Base-by-base conservation (phyloP, 2,888 invertebrate genomes). In the Drosophila cognata region DNA sequence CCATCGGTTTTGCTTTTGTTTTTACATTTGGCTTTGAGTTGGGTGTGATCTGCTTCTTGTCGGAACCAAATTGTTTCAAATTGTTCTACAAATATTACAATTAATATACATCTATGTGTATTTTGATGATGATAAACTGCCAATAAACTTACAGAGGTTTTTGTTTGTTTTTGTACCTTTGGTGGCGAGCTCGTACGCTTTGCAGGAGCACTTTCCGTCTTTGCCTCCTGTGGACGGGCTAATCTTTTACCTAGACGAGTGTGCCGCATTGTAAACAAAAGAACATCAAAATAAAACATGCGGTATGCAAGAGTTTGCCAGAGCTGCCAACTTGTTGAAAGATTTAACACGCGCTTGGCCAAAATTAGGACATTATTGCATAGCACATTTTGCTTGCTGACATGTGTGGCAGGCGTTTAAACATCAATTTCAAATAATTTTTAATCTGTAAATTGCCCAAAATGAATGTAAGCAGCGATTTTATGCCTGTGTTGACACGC, bases 121-220 rank as follows among this genome's bases (percentile, higher is more conserved):
- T 28, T 38, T 38, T 8, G n/a, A 36, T 55, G 13, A 28, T n/a
- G 6, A 28, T 13, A n/a, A 28, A 11, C 92, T 90, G 91, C 95
- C 96, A 93, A 28, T 11, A 28, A 25, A 8, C 92, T 90, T 91
- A 95, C 96, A 41, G 77, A 96, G 95, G 89, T 96, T 95, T 95
- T 95, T 53, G 96, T 96, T 92, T 96, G 96, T 83, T 93, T 94
- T 74, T 96, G 95, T 78, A 97, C 93, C 87, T 95, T 94, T 0
- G 59, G 4, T 10, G 69, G 63, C 13, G 48, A 65, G 21, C 51
- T 68, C 0, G 16, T 6, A 10, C 70, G 70, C 36, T 78, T 79
- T 0, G 29, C 36, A 11, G 10, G 28, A 13, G 69, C 18, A 13
- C 60, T 31, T 8, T 71, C 60, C 0, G 43, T 38, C 8, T 21